Evolutionary conservation across 2,797 vertebrate species (phyloP).

Genomic region (Phataginus tetradactyla): DNA sequence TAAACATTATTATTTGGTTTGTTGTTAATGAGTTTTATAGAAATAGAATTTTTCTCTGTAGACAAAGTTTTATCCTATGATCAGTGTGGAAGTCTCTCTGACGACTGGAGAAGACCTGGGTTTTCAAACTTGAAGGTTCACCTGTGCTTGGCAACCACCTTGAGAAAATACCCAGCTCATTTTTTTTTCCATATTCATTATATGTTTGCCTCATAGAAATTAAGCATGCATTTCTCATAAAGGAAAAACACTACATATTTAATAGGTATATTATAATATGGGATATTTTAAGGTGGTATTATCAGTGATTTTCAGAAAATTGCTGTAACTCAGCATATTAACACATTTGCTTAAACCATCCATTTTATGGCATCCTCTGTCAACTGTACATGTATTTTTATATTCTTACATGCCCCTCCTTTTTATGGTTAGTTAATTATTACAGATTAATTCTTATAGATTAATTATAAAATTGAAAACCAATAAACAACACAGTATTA

Average conservation of each 20-base stretch:
- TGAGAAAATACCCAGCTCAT: neutral
- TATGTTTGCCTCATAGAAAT: neutral
- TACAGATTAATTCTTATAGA: neutral
- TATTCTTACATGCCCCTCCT: neutral
- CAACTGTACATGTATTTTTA: neutral
- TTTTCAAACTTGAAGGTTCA: neutral
- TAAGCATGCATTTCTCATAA: constrained; percentile 15
- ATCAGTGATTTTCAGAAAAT: neutral
- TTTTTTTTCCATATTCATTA: neutral
- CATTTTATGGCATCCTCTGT: neutral
- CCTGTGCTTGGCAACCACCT: neutral
- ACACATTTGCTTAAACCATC: neutral
- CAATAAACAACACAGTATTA: neutral
- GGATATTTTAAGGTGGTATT: neutral
- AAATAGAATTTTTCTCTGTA: neutral
- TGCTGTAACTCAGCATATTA: neutral
- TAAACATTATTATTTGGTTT: neutral
- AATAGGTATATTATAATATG: neutral
- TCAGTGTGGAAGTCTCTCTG: neutral
- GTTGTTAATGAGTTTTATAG: neutral
- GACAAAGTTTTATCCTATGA: neutral
- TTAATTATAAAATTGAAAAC: constrained; percentile 21
- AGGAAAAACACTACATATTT: neutral
- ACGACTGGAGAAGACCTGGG: neutral
- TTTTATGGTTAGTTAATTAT: neutral